Percentiles rank a stretch among this genome's conserved stretches.
These are phyloP conservation scores for Anabacerthia variegaticeps DNA, from an alignment of 2,797 vertebrate species.

Conservation along the genomic window DNA sequence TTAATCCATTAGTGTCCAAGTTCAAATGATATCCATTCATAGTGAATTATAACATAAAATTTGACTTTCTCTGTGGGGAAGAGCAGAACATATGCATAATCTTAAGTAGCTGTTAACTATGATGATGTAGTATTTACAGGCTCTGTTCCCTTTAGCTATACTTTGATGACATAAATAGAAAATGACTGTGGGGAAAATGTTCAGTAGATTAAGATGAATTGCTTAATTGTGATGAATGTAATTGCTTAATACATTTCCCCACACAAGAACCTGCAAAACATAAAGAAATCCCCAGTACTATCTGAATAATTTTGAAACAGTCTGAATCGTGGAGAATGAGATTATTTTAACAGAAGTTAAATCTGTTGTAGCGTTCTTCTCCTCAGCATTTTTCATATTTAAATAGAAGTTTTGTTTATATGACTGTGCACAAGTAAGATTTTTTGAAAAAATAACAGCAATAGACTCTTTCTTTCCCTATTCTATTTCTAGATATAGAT, in stretches of 20 bases:
- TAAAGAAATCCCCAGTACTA: neutral
- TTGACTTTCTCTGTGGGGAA: neutral
- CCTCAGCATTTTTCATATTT: neutral
- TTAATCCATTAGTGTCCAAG: neutral
- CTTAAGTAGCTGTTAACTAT: neutral
- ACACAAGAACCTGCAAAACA: neutral
- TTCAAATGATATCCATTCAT: neutral
- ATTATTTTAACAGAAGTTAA: neutral
- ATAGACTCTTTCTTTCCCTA: neutral
- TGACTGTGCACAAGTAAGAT: neutral
- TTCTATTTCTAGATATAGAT: conserved; percentile 81
- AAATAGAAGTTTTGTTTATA: neutral
- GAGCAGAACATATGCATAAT: neutral
- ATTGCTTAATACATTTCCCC: neutral
- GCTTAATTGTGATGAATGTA: neutral
- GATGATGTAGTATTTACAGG: neutral
- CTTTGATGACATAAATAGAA: neutral
- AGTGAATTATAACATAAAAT: neutral
- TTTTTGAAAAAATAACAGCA: neutral
- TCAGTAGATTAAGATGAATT: neutral
- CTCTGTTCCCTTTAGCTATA: neutral
- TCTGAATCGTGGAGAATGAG: neutral
- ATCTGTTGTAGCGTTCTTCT: neutral
- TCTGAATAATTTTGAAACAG: neutral
- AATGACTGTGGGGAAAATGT: neutral